Conservation (phyloP, 2,888 invertebrate genomes). For the Sphinx pinastri region DNA sequence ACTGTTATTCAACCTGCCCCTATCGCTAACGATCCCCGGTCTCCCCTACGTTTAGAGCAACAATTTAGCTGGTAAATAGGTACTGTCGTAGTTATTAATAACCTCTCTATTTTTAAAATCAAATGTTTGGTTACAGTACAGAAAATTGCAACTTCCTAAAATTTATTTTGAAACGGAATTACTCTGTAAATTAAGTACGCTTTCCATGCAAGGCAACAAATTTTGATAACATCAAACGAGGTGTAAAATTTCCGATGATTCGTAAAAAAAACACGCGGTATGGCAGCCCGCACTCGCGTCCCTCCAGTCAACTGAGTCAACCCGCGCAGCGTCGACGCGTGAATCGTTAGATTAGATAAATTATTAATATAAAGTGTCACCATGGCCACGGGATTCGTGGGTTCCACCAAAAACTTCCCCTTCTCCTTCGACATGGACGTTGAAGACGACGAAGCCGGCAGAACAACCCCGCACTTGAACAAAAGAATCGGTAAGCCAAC, state of each 20-base stretch:
- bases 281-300: slow-evolving; percentile 31
- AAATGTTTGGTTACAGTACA: too few relatives aligned
- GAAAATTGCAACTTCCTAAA: too few relatives aligned
- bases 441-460: slow-evolving; percentile 66
- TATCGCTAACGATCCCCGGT: too few relatives aligned
- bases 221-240: background rate
- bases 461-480: slow-evolving; percentile 64
- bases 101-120: too few relatives aligned
- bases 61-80: too few relatives aligned
- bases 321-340: slow-evolving; percentile 43
- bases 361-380: slow-evolving; percentile 29
- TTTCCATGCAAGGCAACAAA: background rate
- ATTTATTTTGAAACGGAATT: too few relatives aligned
- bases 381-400: slow-evolving; percentile 77
- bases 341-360: slow-evolving; percentile 32
- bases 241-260: slow-evolving; percentile 16
- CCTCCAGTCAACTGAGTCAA: slow-evolving; percentile 43
- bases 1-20: too few relatives aligned
- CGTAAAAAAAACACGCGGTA: background rate
- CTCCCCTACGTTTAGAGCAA: too few relatives aligned
- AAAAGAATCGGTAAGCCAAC: slow-evolving; percentile 66
- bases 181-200: too few relatives aligned
- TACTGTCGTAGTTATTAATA: too few relatives aligned
- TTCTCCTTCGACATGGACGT: slow-evolving; percentile 79
- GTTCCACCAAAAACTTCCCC: slow-evolving; percentile 78